These are phyloP conservation scores for Zosterops borbonicus DNA, from an alignment of 2,113 vertebrate genomes.

Conservation along the genomic window DNA sequence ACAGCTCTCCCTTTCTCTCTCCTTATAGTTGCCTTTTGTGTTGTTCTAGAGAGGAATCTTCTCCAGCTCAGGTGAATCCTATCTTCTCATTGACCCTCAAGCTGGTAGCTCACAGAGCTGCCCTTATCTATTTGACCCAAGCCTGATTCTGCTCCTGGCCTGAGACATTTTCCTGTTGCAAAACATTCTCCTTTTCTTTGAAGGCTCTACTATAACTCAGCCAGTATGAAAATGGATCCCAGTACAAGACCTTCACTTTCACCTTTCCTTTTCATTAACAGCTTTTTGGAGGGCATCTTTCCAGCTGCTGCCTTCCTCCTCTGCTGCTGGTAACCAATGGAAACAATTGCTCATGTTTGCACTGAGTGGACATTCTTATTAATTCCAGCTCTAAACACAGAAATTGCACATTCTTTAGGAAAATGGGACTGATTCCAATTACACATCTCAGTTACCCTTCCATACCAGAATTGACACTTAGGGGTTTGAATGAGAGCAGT, in stretches of 20 bases:
- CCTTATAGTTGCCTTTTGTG: background rate
- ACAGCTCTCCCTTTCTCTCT: background rate
- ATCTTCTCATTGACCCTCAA: background rate
- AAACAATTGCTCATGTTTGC: background rate
- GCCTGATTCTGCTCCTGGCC: background rate
- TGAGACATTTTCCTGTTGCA: background rate
- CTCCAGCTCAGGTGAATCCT: background rate
- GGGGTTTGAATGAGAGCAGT: background rate
- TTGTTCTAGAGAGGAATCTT: background rate
- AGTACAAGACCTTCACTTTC: background rate
- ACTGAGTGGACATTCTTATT: background rate
- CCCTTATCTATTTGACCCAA: background rate
- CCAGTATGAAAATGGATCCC: background rate
- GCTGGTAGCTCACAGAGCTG: background rate
- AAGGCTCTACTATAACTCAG: background rate
- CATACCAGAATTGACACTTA: background rate
- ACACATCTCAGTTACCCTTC: background rate
- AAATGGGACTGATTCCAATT: background rate
- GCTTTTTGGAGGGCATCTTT: background rate
- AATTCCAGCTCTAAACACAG: slow-evolving; percentile 11
- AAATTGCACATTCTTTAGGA: background rate
- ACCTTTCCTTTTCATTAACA: background rate
- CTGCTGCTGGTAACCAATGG: background rate
- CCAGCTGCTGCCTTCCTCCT: background rate
- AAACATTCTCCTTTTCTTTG: background rate